phyloP scores from a whole-genome alignment of 2,113 vertebrate genomes.

The Engraulis encrasicolus region DNA sequence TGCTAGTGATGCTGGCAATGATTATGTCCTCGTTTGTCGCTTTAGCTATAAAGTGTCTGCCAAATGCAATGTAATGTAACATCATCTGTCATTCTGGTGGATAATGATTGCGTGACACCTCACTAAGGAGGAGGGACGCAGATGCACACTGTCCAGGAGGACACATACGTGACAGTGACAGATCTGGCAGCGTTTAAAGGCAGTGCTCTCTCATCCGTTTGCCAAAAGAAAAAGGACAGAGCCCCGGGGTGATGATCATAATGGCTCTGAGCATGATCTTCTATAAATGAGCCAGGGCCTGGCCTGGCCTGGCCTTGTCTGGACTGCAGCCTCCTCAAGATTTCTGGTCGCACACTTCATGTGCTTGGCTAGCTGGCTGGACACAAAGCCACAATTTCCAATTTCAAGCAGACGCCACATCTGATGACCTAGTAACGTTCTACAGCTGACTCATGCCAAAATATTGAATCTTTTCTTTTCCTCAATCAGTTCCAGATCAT shows the following conservation, averaged over 20 bases:
- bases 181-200: background rate
- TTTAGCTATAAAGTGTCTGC: no score
- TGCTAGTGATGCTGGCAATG: no score
- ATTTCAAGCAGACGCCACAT: background rate
- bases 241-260: background rate
- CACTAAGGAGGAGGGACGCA: background rate
- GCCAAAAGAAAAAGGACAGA: background rate
- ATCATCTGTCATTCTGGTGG: background rate
- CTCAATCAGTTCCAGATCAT: background rate
- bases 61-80: no score
- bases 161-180: background rate
- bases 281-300: background rate
- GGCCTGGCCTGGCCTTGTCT: background rate
- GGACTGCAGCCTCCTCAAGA: background rate
- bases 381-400: background rate
- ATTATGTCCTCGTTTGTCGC: no score
- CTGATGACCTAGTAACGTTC: background rate
- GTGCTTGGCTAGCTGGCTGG: no score
- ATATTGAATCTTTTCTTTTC: background rate
- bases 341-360: background rate
- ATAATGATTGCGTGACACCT: background rate
- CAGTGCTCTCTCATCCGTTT: background rate
- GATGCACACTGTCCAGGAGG: background rate
- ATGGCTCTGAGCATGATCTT: background rate
- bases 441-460: background rate